Base-by-base conservation (phyloP, 2,888 invertebrate genomes). In the Mongoloraphidia duomilia region DNA sequence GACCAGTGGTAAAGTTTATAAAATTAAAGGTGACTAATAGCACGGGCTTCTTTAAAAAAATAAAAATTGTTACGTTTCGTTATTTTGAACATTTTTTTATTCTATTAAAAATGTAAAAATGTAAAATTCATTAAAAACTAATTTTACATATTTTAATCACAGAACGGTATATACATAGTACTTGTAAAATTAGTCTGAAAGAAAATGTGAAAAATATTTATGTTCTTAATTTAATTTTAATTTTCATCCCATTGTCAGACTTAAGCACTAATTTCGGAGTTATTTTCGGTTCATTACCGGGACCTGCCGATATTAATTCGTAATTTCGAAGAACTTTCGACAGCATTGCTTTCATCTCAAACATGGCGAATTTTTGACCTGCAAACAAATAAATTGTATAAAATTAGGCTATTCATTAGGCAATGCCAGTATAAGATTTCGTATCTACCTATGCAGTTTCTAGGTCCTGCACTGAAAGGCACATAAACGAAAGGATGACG, bases 311-410 rank as follows among this genome's bases (percentile, higher is more conserved):
- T 5, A 64, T 50, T n/a, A 68, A 61, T 53, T 68, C 63, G 54
- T 73, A 77, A 40, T 67, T 63, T 46, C 72, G 69, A 11, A 77
- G 57, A 6, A 77, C 56, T 57, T 72, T 72, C 0, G 75, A 72
- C 2, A 77, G 50, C 0, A 67, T 63, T 0, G 70, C 64, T 60
- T 79, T 78, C 56, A 78, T 63, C 59, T 77, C 75, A 57, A 76
- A 59, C 61, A 74, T 65, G 40, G 66, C 73, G 60, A 66, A 70
- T 58, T 69, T 72, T 59, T 73, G 72, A 46, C 71, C 71, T 57
- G 50, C 45, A 54, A 46, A 34, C 9, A 44, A 44, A 26, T 17
- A 26, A 26, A 26, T 26, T 26, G 3, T 26, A 26, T 26, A 6
- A 26, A 26, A 26, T n/a, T n/a, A n/a, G n/a, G n/a, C n/a, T n/a